phyloP scores from a whole-genome alignment of 2,797 vertebrate species.

The Argentina silus region DNA sequence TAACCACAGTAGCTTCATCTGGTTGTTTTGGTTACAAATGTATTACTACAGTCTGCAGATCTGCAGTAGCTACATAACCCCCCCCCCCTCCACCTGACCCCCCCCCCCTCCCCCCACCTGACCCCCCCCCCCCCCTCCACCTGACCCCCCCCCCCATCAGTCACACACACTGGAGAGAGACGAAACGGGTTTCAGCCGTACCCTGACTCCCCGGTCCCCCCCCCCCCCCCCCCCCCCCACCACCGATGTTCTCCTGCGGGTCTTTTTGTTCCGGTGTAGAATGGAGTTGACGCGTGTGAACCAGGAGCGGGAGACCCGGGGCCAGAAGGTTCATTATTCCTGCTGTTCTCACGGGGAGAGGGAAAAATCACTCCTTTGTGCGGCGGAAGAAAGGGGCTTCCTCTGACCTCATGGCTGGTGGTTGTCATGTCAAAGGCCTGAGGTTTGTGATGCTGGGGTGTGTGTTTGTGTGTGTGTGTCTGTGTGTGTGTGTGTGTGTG shows the following conservation, averaged over 20 bases:
- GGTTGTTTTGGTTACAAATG: conserved; percentile 50
- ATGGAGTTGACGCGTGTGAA: conserved; percentile 72
- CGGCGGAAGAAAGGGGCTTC: conserved; percentile 61
- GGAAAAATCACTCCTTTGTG: conserved; percentile 74
- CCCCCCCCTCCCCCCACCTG: background rate
- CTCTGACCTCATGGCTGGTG: conserved; percentile 34
- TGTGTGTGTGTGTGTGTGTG: background rate
- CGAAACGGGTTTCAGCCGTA: conserved; percentile 1
- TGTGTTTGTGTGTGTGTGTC: background rate
- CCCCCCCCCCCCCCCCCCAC: conserved; percentile 48
- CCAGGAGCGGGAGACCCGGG: conserved; percentile 63
- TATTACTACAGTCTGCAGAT: conserved; percentile 32
- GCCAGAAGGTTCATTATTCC: conserved; percentile 69
- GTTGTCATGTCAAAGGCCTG: conserved; percentile 27
- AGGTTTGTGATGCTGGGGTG: background rate
- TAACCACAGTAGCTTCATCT: conserved; percentile 55
- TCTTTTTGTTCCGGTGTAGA: conserved; percentile 69
- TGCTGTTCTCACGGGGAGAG: conserved; percentile 69
- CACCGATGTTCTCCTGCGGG: conserved; percentile 65
- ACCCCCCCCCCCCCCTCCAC: background rate
- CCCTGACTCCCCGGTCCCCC: background rate
- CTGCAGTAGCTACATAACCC: background rate
- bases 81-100: background rate
- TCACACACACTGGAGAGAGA: background rate
- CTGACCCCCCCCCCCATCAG: too few species aligned